phyloP scores from a whole-genome alignment of 2,113 vertebrate genomes.

The Leucosticte australis region DNA sequence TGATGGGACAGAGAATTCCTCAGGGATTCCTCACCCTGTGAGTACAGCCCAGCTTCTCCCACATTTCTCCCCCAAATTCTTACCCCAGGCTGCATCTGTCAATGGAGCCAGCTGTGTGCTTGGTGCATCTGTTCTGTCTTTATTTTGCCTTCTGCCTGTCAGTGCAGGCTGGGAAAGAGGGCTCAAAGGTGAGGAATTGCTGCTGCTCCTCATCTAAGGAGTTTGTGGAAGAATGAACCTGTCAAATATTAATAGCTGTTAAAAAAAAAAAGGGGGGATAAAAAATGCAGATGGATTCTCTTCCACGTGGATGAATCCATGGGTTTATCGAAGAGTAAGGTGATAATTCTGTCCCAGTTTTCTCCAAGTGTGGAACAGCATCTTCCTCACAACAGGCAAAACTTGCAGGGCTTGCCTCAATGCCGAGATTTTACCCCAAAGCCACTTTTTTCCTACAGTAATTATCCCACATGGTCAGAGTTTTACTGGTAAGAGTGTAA shows the following conservation, averaged over 20 bases:
- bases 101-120: neutral
- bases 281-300: neutral
- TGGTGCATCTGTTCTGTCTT: neutral
- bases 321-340: neutral
- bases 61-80: neutral
- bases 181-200: neutral
- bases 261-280: neutral
- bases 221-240: neutral
- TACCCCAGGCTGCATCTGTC: neutral
- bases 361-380: neutral
- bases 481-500: neutral
- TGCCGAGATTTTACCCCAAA: neutral
- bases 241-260: neutral
- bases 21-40: constrained; percentile 80
- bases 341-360: neutral
- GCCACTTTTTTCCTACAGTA: rapidly evolving
- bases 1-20: constrained; percentile 33
- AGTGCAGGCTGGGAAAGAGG: neutral
- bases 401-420: neutral
- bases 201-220: neutral
- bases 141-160: neutral
- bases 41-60: neutral
- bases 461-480: neutral
- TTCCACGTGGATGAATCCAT: neutral
- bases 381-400: neutral